A percentile compares a stretch with the other conserved stretches of the same genome.
Evolutionary conservation across 2,113 vertebrate species (phyloP).

Genomic region (Xiphias gladius): DNA sequence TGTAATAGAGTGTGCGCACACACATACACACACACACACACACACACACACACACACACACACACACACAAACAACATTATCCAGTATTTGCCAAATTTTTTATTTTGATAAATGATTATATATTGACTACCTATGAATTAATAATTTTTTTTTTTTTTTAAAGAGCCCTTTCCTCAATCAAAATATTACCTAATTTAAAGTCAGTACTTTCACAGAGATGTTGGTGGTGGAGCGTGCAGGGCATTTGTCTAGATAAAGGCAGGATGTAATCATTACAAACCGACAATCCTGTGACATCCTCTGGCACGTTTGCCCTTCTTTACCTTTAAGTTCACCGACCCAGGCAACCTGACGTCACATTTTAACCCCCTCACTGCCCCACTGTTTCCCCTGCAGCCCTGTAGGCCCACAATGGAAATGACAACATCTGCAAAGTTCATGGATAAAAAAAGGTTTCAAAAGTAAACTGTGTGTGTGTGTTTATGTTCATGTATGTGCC

Average conservation of each 20-base stretch:
- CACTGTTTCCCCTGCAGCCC: conserved; percentile 10
- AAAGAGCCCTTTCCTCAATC: too few relatives aligned
- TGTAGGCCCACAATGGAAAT: conserved; percentile 20
- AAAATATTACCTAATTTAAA: neutral
- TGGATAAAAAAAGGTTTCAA: neutral
- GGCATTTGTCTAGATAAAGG: neutral
- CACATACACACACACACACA: neutral
- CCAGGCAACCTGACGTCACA: conserved; percentile 45
- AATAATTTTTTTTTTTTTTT: too few relatives aligned
- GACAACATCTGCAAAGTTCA: conserved; percentile 43
- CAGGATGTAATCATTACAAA: neutral
- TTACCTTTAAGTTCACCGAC: conserved; percentile 55
- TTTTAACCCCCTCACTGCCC: conserved; percentile 54
- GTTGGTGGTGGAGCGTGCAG: neutral
- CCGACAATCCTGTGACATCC: conserved; percentile 4
- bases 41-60: conserved; percentile 1
- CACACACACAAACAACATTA: neutral
- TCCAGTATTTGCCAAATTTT: neutral
- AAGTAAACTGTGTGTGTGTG: neutral
- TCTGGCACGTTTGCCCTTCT: conserved; percentile 30
- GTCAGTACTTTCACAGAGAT: neutral
- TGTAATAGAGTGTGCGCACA: neutral
- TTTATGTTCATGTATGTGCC: neutral
- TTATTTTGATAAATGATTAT: neutral
- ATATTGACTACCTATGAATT: neutral